Percentiles rank a stretch among this genome's conserved stretches.
Evolutionary conservation across 2,888 invertebrate genomes (phyloP).

Genomic region (Abrostola triplasia): DNA sequence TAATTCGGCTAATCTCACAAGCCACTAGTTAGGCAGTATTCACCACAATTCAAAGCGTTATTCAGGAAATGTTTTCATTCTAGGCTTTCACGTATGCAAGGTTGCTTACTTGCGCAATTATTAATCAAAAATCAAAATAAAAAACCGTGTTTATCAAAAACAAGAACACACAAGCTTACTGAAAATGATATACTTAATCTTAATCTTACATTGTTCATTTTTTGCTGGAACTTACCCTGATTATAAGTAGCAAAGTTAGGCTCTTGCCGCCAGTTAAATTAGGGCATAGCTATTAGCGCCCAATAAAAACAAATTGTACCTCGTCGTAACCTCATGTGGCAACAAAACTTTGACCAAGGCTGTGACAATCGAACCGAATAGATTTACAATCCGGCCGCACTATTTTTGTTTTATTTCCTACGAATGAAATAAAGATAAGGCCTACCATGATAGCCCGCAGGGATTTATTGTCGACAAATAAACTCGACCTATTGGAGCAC

Average conservation of each 20-base stretch:
- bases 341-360: slow-evolving; percentile 24
- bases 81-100: too few relatives aligned
- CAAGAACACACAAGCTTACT: too few relatives aligned
- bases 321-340: neutral
- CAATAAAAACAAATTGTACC: slow-evolving; percentile 5
- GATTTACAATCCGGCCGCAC: slow-evolving; percentile 46
- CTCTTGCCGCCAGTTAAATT: neutral
- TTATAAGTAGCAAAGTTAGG: neutral
- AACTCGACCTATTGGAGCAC: slow-evolving; percentile 41
- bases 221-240: too few relatives aligned
- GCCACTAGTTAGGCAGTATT: too few relatives aligned
- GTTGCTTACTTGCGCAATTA: too few relatives aligned
- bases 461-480: slow-evolving; percentile 55
- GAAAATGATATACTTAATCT: too few relatives aligned
- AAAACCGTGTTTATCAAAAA: too few relatives aligned
- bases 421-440: slow-evolving; percentile 58
- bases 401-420: slow-evolving; percentile 52
- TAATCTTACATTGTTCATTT: too few relatives aligned
- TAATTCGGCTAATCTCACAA: too few relatives aligned
- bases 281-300: neutral
- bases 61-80: too few relatives aligned
- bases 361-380: slow-evolving; percentile 26
- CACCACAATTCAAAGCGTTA: too few relatives aligned
- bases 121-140: too few relatives aligned
- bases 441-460: slow-evolving; percentile 44